Evolutionary conservation across 1,140 invertebrate species (phyloP), one percentile per base, ranked within the genome.

Genomic region (Zaprionus ornatus): DNA sequence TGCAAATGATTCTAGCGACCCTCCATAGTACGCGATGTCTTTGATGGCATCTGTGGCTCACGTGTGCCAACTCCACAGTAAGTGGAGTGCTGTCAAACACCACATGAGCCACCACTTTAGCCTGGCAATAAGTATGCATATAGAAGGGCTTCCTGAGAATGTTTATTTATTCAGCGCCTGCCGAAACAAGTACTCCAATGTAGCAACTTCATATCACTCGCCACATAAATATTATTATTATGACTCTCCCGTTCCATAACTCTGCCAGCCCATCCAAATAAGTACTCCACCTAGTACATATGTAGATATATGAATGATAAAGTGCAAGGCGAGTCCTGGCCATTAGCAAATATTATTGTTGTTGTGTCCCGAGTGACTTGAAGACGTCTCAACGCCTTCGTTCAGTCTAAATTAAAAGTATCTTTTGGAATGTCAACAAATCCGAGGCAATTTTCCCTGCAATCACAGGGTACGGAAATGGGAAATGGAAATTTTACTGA

Each of bases 151-250:
- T 70, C 60, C 73, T 69, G 83, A 45, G 72, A 57, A 62, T 87
- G 83, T 78, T 87, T 87, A 87, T 87, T 88, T 87, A 87, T 87
- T 84, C 77, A 87, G 80, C 64, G 74, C 59, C 67, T 80, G 80
- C 63, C 79, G 64, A 82, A 87, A 78, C 72, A 74, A 45, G 40
- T 78, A 85, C 82, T 77, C 48, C 65, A 63, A 55, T 78, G 74
- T 60, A 80, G 65, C 69, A 83, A 83, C 60, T 84, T 87, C 80
- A 84, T 87, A 87, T 88, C 84, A 75, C 78, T 87, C 78, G 57
- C 77, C 80, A 84, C 87, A 87, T 87, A 87, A 87, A 87, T 87
- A 87, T 87, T 87, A 87, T 87, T 87, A 88, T 90, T 87, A 87
- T 87, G 88, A 79, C 85, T 63, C 67, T 60, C 12, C 42, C 57